phyloP scores from a whole-genome alignment of 2,797 vertebrate species.

The Myripristis jacobus region DNA sequence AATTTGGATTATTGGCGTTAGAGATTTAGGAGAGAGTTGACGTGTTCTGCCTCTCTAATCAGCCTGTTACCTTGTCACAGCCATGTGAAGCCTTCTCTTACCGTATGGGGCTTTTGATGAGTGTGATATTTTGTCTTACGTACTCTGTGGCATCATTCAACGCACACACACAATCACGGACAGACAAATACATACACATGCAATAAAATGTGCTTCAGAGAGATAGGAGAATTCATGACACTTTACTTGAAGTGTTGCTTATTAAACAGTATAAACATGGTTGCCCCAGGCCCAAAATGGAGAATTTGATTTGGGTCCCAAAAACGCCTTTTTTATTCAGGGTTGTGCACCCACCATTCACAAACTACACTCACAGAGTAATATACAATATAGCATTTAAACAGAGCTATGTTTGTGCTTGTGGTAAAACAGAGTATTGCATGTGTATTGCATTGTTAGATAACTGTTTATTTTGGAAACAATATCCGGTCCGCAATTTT shows the following conservation, averaged over 20 bases:
- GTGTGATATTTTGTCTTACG: constrained; percentile 26
- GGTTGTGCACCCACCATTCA: not conserved
- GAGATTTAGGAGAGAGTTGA: constrained; percentile 64
- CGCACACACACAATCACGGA: constrained; percentile 15
- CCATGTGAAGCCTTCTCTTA: constrained; percentile 26
- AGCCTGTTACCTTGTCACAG: constrained; percentile 49
- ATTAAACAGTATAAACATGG: not conserved
- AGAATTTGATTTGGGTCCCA: constrained; percentile 13
- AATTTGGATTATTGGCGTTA: constrained; percentile 75
- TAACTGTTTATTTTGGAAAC: too few relatives aligned
- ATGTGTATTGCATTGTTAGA: too few relatives aligned
- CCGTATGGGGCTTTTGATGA: constrained; percentile 14
- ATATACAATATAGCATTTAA: too few relatives aligned
- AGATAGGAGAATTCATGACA: constrained; percentile 4
- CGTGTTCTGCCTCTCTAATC: constrained; percentile 59
- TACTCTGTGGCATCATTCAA: not conserved
- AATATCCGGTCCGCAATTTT: too few relatives aligned
- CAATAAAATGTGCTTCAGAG: constrained; percentile 21
- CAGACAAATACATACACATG: constrained; percentile 11
- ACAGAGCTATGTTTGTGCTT: too few relatives aligned
- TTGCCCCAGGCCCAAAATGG: not conserved
- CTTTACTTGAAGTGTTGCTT: constrained; percentile 21
- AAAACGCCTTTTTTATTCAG: constrained; percentile 16
- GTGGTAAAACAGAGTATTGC: too few relatives aligned
- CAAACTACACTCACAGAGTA: too few relatives aligned